Evolutionary conservation across 2,888 invertebrate genomes (phyloP).

Genomic region (Campoplex nolae): DNA sequence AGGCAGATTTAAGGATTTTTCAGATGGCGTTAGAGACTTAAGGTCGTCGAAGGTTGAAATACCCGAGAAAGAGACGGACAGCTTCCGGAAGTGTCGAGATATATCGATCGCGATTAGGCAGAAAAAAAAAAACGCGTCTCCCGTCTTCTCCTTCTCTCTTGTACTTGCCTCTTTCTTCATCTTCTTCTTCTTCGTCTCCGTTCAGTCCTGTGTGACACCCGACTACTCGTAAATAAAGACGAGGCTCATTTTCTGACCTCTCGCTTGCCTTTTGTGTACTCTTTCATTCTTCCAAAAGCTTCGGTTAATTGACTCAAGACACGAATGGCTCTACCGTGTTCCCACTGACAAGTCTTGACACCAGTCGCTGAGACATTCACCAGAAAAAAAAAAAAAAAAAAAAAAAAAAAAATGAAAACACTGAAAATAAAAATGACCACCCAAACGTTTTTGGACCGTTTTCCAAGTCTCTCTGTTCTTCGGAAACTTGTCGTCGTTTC

Average conservation of each 20-base stretch:
- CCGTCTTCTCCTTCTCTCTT: conserved; percentile 69
- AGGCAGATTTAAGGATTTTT: conserved; percentile 39
- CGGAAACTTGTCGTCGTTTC: conserved; percentile 41
- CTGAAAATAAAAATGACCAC: conserved; percentile 57
- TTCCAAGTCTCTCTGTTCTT: conserved; percentile 22
- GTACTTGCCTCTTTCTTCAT: neutral
- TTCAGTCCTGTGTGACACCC: conserved; percentile 58
- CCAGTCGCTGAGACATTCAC: conserved; percentile 58
- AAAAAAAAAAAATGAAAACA: conserved; percentile 4
- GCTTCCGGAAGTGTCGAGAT: conserved; percentile 83
- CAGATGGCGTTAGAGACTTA: conserved; percentile 10
- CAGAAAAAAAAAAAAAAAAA: conserved; percentile 10
- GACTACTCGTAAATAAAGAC: conserved; percentile 79
- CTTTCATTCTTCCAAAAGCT: conserved; percentile 43
- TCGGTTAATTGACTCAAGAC: conserved; percentile 80
- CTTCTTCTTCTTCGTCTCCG: conserved; percentile 5
- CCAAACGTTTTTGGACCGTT: conserved; percentile 48
- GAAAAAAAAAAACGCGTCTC: conserved; percentile 55
- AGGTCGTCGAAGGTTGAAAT: conserved; percentile 31
- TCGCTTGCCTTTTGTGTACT: conserved; percentile 31
- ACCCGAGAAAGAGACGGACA: conserved; percentile 79
- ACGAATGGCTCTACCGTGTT: conserved; percentile 75
- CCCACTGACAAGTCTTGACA: conserved; percentile 75
- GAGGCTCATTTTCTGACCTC: conserved; percentile 64
- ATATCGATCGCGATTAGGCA: conserved; percentile 76